Evolutionary conservation across 1,140 invertebrate genomes (phyloP), one percentile per base, ranked within the genome.

Genomic region (Calosoma granatense): DNA sequence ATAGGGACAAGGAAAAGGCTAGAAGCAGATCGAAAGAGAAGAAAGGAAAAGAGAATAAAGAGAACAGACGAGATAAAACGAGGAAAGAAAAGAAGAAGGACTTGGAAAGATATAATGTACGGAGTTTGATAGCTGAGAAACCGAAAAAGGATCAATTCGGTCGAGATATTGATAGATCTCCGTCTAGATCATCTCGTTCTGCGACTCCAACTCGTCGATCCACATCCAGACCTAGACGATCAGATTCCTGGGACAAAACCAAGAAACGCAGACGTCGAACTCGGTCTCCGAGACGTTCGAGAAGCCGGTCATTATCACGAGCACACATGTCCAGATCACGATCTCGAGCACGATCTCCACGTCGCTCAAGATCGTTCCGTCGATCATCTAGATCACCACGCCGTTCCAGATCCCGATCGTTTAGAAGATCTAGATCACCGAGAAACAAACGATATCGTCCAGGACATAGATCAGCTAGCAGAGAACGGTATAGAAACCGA

Each of bases 61-160:
- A 70, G 3, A 66, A 67, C 56, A 63, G 68, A 51, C 68, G 69
- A 55, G 68, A 76, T 51, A 69, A 63, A 14, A 59, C 61, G 54
- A 60, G 67, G 22, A 65, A 64, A 17, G 63, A 67, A 22, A 79
- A 78, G 53, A 82, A 82, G 57, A 84, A 84, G 65, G 88, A 91
- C 61, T 72, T 92, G 20, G 86, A 87, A 60, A 76, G 88, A 12
- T 91, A 92, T 65, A 85, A 91, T 73, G 88, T 92, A 0, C 75
- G 89, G 17, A 83, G 85, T 58, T 74, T 91, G 23, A 84, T 92
- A 12, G 77, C 81, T 1, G 83, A 86, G 56, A 86, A 85, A 58
- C 80, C 81, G 0, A 72, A 69, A 22, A 88, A 86, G 70, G 88
- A 91, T 69, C 81, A 85, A 22, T 91, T 89, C 72, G 88, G 88